phyloP scores from a whole-genome alignment of 2,888 invertebrate genomes.

The Theretra japonica region DNA sequence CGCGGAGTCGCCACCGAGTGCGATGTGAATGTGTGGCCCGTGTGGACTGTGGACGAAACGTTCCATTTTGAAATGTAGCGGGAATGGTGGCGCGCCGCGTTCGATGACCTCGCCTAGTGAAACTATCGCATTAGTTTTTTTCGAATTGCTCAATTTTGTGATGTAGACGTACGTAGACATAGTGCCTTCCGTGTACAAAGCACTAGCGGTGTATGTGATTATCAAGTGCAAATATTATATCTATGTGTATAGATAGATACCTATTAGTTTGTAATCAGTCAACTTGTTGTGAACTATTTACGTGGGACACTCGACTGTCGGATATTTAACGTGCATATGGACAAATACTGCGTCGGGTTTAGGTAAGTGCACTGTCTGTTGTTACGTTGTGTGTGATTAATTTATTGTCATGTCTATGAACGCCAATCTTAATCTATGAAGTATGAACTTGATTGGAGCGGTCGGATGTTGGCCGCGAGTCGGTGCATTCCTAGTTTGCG shows the following conservation, averaged over 20 bases:
- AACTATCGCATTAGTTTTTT: constrained; percentile 64
- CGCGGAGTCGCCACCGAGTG: constrained; percentile 2
- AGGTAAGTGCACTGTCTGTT: constrained; percentile 62
- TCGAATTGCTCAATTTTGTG: constrained; percentile 81
- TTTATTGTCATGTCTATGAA: constrained; percentile 60
- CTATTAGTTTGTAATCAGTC: constrained; percentile 57
- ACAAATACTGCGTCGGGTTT: constrained; percentile 62
- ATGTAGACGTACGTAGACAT: constrained; percentile 61
- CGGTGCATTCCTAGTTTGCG: constrained; percentile 74
- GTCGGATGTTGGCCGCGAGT: constrained; percentile 65
- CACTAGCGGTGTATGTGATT: constrained; percentile 72
- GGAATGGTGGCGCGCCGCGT: constrained; percentile 59
- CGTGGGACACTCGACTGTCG: constrained; percentile 21
- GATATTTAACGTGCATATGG: constrained; percentile 63
- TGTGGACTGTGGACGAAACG: constrained; percentile 50
- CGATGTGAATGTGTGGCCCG: constrained; percentile 41
- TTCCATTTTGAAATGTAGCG: constrained; percentile 65
- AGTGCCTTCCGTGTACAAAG: constrained; percentile 79
- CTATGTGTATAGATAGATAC: constrained; percentile 47
- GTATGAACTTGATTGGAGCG: constrained; percentile 81
- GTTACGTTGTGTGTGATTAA: constrained; percentile 41
- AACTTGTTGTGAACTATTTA: constrained; percentile 66
- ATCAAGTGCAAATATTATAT: constrained; percentile 75
- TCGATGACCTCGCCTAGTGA: constrained; percentile 73
- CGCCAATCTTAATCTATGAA: constrained; percentile 83